Conservation (phyloP, 64 coral and sea anemone species). For the Montipora capricornis region DNA sequence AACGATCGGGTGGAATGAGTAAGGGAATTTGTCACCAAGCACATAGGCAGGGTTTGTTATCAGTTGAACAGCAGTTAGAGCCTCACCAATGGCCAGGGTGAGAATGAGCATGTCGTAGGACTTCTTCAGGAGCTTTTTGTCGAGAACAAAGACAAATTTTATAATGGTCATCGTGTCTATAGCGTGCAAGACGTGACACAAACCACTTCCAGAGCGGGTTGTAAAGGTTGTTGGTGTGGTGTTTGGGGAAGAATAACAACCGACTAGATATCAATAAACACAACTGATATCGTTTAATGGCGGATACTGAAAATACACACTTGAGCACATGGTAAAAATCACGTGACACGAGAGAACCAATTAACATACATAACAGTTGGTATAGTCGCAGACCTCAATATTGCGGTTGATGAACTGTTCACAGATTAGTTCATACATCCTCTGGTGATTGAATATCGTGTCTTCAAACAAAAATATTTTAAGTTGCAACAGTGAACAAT, state of each 20-base stretch:
- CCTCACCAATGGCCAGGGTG: conserved; percentile 26
- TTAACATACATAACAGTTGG: no score
- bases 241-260: no score
- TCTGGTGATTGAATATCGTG: no score
- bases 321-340: no score
- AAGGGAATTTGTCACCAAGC: conserved; percentile 52
- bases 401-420: not conserved
- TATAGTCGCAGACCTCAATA: not conserved
- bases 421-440: not conserved
- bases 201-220: not conserved
- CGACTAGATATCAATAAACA: no score
- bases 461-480: no score
- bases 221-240: not conserved
- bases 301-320: no score
- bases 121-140: conserved; percentile 60
- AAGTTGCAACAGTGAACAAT: no score
- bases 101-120: conserved; percentile 57
- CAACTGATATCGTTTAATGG: no score
- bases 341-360: no score
- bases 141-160: conserved; percentile 17
- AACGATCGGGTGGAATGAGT: not conserved
- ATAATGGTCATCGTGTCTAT: conserved; percentile 18
- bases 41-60: conserved; percentile 33
- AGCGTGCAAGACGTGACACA: not conserved
- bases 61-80: conserved; percentile 20